Evolutionary conservation across 2,888 invertebrate genomes (phyloP), one percentile per base, ranked within the genome.

Genomic region (Ferrisia virgata): DNA sequence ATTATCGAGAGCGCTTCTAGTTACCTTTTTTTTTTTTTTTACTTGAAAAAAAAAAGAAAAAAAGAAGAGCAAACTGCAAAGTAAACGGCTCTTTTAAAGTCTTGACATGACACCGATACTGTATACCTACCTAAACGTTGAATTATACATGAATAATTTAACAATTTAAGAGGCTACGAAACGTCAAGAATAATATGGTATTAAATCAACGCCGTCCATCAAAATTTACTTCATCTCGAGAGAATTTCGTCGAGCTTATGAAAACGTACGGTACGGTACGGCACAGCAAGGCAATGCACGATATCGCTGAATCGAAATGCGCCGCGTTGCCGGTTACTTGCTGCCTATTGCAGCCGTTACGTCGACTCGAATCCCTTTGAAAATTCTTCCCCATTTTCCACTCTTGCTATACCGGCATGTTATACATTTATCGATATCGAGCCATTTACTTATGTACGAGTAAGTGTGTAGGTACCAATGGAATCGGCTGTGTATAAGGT

Each of bases 181-280:
- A 33, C 72, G 72, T 72, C 72, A 72, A 72, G 33, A 72, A 72
- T 72, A 33, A 72, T 72, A 72, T 33, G 72, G 72, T n/a, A 33
- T 72, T 72, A 36, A 72, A 72, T 72, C 72, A 72, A 72, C 72
- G 72, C 33, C 72, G 72, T 72, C 72, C 72, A 72, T 72, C 72
- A 72, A 72, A 72, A 72, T 72, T 72, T 72, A 72, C 72, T 33
- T 72, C 31, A 72, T 72, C 72, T 72, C 36, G 15, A 18, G 72
- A 33, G 72, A 33, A 72, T 72, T 72, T 72, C n/a, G 72, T n/a
- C 31, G 33, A 22, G 33, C 72, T 31, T 72, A 72, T 33, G 72
- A 72, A 72, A 72, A 28, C 58, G 58, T 28, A 64, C 47, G 18
- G 3, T n/a, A n/a, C n/a, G n/a, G n/a, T n/a, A n/a, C n/a, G n/a